Evolutionary conservation across 37 sponge, comb jelly and placozoan genomes (phyloP), one percentile per base, ranked within the genome.

Genomic region (Lycopodina hypogea): DNA sequence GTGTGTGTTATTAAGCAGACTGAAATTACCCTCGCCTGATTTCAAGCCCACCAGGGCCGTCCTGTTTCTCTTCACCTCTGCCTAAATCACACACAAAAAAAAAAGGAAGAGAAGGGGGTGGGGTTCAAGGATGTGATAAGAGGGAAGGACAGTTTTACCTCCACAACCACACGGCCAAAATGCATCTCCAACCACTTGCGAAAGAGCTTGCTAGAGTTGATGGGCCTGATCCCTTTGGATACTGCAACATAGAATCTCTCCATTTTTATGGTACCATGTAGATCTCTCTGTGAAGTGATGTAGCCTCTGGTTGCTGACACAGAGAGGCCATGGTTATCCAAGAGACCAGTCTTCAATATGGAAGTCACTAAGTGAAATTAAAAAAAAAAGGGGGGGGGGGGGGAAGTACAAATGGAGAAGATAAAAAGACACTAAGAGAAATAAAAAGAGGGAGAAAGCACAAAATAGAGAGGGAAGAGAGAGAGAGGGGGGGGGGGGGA

Each of bases 1-100:
- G 45, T 74, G 56, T 2, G 71, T 11, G 19, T 22, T 41, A 23
- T 69, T 77, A 0, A 28, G 24, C 6, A 71, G 29, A 56, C 69
- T 57, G 30, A 17, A 22, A 48, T 77, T 72, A 23, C 71, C 29
- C 11, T 22, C 35, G 0, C 51, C 71, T 0, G 70, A 42, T 3
- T 77, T 69, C 77, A 77, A 69, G 42, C 71, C 35, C 18, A 69
- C 84, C 1, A 84, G 70, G 57, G 86, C 78, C 14, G 74, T 61
- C 35, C 33, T 2, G 19, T 63, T 53, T 1, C 1, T 50, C 78
- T 65, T 68, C 58, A 83, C 75, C 7, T 74, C 83, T 19, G 61
- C 83, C 83, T 83, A 39, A 21, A 45, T 9, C 3, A 41, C 26
- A 34, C 34, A 3, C 15, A 35, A 29, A 71, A n/a, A 81, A 58